Evolutionary conservation across 2,888 invertebrate genomes (phyloP).

Genomic region (Galeopsomyia nigrocyanea): DNA sequence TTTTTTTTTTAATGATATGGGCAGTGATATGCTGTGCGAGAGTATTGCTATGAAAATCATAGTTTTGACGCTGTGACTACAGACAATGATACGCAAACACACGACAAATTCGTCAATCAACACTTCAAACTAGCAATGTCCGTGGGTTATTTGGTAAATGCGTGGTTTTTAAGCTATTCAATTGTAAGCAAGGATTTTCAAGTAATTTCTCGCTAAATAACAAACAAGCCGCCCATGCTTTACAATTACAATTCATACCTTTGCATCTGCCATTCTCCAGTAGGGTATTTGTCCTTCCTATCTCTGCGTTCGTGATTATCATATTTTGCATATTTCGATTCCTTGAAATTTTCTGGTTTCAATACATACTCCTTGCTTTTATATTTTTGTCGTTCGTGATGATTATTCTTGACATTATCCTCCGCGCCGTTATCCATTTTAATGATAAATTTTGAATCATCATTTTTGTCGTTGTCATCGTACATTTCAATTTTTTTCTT

Average conservation of each 20-base stretch:
- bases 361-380: slow-evolving; percentile 22
- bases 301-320: slow-evolving; percentile 21
- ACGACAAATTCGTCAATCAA: neutral
- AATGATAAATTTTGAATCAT: slow-evolving; percentile 22
- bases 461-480: neutral
- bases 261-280: slow-evolving; percentile 47
- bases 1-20: neutral
- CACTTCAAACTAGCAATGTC: neutral
- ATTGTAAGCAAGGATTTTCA: too few species aligned
- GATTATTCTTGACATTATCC: neutral
- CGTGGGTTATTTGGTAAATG: too few species aligned
- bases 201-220: too few species aligned
- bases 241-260: slow-evolving; percentile 33
- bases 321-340: slow-evolving; percentile 35
- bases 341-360: slow-evolving; percentile 31
- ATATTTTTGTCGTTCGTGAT: slow-evolving; percentile 12
- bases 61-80: too few species aligned
- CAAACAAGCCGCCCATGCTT: neutral
- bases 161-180: too few species aligned
- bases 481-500: slow-evolving; percentile 14
- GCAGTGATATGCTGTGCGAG: neutral
- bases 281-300: slow-evolving; percentile 34
- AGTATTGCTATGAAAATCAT: too few species aligned
- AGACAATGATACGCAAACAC: too few species aligned
- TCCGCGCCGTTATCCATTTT: slow-evolving; percentile 20